phyloP scores from a whole-genome alignment of 2,797 vertebrate genomes.

The Acridotheres tristis region DNA sequence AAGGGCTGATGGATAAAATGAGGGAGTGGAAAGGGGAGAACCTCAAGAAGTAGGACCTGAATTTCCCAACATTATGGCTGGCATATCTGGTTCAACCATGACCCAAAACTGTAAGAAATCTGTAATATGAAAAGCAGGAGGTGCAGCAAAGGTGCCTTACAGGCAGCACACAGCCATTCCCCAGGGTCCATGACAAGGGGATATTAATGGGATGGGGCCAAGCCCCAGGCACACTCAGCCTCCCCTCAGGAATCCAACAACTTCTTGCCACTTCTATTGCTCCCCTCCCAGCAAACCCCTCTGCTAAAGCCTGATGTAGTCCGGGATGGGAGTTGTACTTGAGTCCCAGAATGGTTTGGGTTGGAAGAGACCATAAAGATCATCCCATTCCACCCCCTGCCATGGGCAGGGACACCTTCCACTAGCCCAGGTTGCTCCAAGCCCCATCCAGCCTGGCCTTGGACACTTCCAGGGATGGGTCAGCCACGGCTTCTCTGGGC shows the following conservation, averaged over 20 bases:
- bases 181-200: neutral
- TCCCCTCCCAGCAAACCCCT: neutral
- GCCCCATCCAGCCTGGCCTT: accelerated
- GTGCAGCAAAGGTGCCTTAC: neutral
- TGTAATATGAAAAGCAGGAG: neutral
- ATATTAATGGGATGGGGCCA: neutral
- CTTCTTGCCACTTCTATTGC: accelerated
- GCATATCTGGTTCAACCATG: neutral
- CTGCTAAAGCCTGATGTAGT: neutral
- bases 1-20: neutral
- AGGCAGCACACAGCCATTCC: neutral
- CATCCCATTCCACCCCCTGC: too few species aligned
- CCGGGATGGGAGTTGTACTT: neutral
- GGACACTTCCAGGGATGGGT: neutral
- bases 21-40: neutral
- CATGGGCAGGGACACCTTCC: neutral
- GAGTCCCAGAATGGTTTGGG: neutral
- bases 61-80: neutral
- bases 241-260: neutral
- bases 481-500: neutral
- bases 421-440: accelerated
- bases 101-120: neutral
- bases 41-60: neutral
- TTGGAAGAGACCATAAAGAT: too few species aligned
- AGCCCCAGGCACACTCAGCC: neutral